Evolutionary conservation across 2,888 invertebrate species (phyloP), one percentile per base, ranked within the genome.

Genomic region (Caenorhabditis panamensis): DNA sequence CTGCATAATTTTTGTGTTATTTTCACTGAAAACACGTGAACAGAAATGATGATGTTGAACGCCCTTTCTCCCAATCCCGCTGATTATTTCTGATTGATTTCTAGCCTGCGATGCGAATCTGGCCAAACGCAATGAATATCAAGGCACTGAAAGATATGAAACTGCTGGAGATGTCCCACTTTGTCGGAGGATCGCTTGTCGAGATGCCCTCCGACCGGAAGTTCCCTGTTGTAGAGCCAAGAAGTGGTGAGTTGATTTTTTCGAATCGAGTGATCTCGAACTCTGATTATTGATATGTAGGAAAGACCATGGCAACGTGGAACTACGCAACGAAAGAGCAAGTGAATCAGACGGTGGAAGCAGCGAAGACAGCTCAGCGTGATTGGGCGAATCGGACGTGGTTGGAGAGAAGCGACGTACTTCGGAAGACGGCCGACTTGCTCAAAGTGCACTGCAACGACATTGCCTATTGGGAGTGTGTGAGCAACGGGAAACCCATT

Each of bases 401-500:
- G 64, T 51, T 86, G n/a, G 85, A 88, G 47, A 58, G 89, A 47
- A 86, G 87, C 37, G 84, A 85, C 31, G 78, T 89, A 11, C 77
- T 89, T 31, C 51, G 80, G n/a, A 81, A 82, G 47, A 84, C 86
- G 0, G 89, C 89, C 9, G 84, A 87, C 61, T 28, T 85, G 11
- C 54, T 90, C 8, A 84, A 92, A 91, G 88, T 90, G 41, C 89
- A 92, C 67, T 72, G 91, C 44, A 91, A 92, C 44, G 90, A 91
- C 22, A 89, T 92, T n/a, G 91, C 92, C 8, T 59, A 79, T 5
- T 88, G 91, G 85, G 92, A 92, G 84, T 89, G 91, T n/a, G 75
- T 83, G 31, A 93, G 93, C 88, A 93, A 92, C 64, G 93, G 93
- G 1, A 93, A 93, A 86, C 93, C 93, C 1, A 92, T 93, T 20